phyloP scores from a whole-genome alignment of 2,888 invertebrate genomes.

The Cistogaster globosa region DNA sequence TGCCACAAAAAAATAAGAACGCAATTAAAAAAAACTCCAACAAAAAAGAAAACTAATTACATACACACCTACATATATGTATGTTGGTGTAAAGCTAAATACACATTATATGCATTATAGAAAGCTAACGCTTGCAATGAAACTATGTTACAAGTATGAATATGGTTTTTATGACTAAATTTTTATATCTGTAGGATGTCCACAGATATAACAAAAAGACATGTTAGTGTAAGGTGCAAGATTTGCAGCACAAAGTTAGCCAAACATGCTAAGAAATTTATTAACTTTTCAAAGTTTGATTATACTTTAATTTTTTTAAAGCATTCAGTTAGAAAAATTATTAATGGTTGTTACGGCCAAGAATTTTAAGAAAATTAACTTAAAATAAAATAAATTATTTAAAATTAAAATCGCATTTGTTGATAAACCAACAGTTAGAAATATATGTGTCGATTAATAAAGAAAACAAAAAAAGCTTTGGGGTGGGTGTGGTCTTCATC shows the following conservation, averaged over 20 bases:
- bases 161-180: constrained; percentile 38
- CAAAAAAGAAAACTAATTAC: constrained; percentile 61
- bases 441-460: too few species aligned
- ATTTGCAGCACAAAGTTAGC: constrained; percentile 49
- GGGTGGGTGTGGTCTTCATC: too few species aligned
- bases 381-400: too few species aligned
- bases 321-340: too few species aligned
- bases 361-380: too few species aligned
- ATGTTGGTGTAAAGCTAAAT: background rate
- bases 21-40: constrained; percentile 2
- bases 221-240: constrained; percentile 64
- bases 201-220: background rate
- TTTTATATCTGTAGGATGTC: constrained; percentile 60
- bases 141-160: constrained; percentile 26
- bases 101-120: constrained; percentile 9
- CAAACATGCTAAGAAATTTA: background rate
- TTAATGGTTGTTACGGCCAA: too few species aligned
- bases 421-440: too few species aligned
- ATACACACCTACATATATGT: constrained; percentile 63
- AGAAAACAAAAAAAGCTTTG: too few species aligned
- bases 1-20: constrained; percentile 41
- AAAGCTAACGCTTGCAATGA: background rate
- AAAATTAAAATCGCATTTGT: too few species aligned
- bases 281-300: background rate
- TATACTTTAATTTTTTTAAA: background rate